Evolutionary conservation across 2,113 vertebrate genomes (phyloP).

Genomic region (Hoplias malabaricus): DNA sequence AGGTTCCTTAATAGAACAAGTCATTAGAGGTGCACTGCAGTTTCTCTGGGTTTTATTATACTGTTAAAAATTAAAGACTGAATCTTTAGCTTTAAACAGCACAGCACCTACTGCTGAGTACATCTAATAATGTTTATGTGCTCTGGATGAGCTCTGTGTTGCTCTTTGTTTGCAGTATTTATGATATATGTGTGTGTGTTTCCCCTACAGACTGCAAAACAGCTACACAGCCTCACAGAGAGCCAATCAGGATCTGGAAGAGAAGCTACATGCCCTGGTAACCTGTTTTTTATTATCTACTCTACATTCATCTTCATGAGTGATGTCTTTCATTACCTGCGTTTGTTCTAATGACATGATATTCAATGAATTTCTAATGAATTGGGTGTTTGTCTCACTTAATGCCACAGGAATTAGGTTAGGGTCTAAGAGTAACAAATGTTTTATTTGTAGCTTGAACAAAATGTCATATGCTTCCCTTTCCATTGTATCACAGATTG

Average conservation of each 20-base stretch:
- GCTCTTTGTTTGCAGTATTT: not conserved
- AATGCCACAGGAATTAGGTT: conserved; percentile 18
- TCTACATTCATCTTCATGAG: not conserved
- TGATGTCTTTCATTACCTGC: conserved; percentile 35
- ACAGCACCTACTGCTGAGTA: not conserved
- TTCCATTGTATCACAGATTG: not conserved
- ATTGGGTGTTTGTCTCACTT: not conserved
- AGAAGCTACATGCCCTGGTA: conserved; percentile 95
- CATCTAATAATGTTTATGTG: not conserved
- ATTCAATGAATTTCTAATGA: not conserved
- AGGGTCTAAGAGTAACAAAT: not conserved
- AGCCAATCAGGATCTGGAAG: conserved; percentile 96
- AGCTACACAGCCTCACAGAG: conserved; percentile 96
- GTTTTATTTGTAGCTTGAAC: not conserved
- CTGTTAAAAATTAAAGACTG: not conserved
- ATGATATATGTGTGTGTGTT: conserved; percentile 31
- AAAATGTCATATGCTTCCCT: not conserved
- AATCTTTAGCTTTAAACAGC: not conserved
- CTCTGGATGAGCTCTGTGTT: not conserved
- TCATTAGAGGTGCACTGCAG: not conserved
- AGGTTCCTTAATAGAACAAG: not conserved
- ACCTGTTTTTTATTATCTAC: conserved; percentile 32
- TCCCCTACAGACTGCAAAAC: conserved; percentile 86
- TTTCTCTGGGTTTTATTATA: not conserved
- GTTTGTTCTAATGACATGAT: not conserved